A percentile compares a stretch with the other conserved stretches of the same genome.
These are phyloP conservation scores for Hypanus sabinus DNA, from an alignment of 2,113 vertebrate species.

Conservation along the genomic window DNA sequence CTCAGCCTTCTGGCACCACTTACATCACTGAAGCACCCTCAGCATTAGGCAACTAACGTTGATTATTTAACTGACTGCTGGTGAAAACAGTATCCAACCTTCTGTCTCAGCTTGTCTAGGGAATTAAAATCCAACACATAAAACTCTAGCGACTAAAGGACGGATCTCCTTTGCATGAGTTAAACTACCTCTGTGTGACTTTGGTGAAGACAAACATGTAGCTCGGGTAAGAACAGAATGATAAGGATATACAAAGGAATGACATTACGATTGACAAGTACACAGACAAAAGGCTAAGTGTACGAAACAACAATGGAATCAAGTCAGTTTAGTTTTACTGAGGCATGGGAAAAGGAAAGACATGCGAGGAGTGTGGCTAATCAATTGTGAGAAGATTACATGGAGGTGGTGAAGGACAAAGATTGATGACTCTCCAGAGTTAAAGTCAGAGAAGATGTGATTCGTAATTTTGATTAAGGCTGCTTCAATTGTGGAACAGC, in stretches of 20 bases:
- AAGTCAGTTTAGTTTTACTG: not conserved
- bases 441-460: not conserved
- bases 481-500: not conserved
- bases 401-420: not conserved
- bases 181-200: too few species aligned
- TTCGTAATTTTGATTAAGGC: not conserved
- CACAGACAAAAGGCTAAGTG: too few species aligned
- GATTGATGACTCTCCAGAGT: not conserved
- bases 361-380: not conserved
- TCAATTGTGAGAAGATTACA: not conserved
- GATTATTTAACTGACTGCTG: too few species aligned
- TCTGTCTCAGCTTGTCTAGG: too few species aligned
- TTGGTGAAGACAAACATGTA: not conserved
- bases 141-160: too few species aligned
- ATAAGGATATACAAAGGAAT: not conserved
- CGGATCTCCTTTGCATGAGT: too few species aligned
- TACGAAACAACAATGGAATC: not conserved
- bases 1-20: too few species aligned
- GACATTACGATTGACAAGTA: not conserved
- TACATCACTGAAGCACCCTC: too few species aligned
- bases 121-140: too few species aligned
- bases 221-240: not conserved
- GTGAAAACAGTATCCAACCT: too few species aligned
- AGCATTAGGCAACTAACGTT: too few species aligned
- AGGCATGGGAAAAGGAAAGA: not conserved